Base-by-base conservation (phyloP, 2,797 vertebrate species). In the Micropoecilia bifurca region DNA sequence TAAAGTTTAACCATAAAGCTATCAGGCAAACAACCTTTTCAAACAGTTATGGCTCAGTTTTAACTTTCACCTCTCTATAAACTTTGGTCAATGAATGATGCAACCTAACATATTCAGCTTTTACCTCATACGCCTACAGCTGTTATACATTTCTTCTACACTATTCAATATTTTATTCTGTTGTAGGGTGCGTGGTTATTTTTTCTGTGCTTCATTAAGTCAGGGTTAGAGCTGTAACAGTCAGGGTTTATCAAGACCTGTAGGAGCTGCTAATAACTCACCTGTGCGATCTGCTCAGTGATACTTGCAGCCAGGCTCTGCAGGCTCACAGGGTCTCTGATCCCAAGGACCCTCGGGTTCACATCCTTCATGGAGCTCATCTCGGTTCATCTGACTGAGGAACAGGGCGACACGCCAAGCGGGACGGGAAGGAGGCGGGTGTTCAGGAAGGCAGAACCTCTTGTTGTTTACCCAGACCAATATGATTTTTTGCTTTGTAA, bases 201-300 rank as follows among this genome's bases (percentile, higher is more conserved):
- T 25, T 41, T 43, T 43, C 2, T 68, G 36, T 25, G 12, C 20
- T 25, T 25, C 8, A 43, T 25, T 13, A 68, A 68, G 66, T n/a
- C 39, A 41, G 36, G 20, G 2, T 43, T 45, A 45, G 12, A 45
- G 6, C 68, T 28, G 41, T 7, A 69, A 12, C 0, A 3, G 10
- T 25, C 8, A 41, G 6, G 36, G 63, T 14, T 39, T 3, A 53
- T 53, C 16, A 3, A 22, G 22, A 53, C 47, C 18, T 53, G 22
- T 14, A n/a, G 36, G 12, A n/a, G 48, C 12, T 53, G 50, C 22
- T n/a, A 55, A 22, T 66, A 16, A 41, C 83, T 81, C 71, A 89
- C 87, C 83, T 85, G 78, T 22, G 18, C 7, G 3, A 74, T 83
- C 80, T 89, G 63, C 55, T 78, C 4, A 16, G 75, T 76, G 57